Evolutionary conservation across 2,113 vertebrate genomes (phyloP).

Genomic region (Okapia johnstoni): DNA sequence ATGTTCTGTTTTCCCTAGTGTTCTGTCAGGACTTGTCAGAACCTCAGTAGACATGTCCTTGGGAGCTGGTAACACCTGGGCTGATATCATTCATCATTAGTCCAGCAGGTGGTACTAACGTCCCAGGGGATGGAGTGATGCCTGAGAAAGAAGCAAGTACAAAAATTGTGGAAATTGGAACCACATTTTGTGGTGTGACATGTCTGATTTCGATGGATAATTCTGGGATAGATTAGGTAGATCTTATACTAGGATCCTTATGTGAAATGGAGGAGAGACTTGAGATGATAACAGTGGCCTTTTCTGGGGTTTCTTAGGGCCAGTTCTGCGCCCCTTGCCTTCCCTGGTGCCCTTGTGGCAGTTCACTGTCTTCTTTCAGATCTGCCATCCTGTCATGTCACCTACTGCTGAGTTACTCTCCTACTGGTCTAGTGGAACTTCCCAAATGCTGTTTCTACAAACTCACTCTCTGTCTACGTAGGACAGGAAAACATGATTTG

Average conservation of each 20-base stretch:
- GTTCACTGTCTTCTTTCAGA: neutral
- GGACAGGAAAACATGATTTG: neutral
- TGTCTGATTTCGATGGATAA: neutral
- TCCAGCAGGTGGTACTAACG: neutral
- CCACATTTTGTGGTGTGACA: fast-evolving
- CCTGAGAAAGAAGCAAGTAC: neutral
- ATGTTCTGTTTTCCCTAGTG: neutral
- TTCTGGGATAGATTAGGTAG: fast-evolving
- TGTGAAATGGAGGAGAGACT: fast-evolving
- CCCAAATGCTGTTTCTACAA: neutral
- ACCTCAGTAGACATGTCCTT: neutral
- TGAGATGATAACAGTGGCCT: too few relatives aligned
- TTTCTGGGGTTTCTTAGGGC: neutral
- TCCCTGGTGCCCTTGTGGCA: neutral
- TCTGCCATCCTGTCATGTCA: neutral
- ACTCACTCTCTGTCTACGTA: neutral
- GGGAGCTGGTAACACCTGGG: neutral
- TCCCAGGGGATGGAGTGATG: neutral
- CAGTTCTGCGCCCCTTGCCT: neutral
- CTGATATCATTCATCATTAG: neutral
- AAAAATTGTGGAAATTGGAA: neutral
- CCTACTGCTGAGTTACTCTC: neutral
- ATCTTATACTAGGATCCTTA: neutral
- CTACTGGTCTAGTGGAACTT: neutral
- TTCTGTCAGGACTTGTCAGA: neutral